Base-by-base conservation (phyloP, 1,140 invertebrate genomes). In the Neodiprion lecontei region DNA sequence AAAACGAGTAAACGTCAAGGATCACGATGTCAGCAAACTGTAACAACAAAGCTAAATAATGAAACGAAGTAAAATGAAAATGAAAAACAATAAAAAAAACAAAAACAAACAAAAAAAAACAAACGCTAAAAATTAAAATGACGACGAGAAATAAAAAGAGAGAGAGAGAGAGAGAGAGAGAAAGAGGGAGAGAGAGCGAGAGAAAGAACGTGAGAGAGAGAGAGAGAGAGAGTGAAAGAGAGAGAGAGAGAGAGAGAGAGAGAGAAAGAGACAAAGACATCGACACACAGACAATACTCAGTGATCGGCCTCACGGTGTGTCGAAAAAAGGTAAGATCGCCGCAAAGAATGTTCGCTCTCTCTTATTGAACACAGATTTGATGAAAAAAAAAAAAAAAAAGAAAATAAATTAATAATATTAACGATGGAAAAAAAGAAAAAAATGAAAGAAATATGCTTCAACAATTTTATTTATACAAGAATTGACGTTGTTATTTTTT, bases 261-360 rank as follows among this genome's bases (percentile, higher is more conserved):
- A 77, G 72, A 76, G 72, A 77, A 70, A 74, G 72, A 79, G 72
- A 79, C 75, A 77, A 70, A 75, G 75, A 78, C 78, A 75, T 76
- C 72, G 76, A 75, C 78, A 78, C 69, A 79, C 75, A 79, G 74
- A 77, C 67, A 40, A 17, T 79, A 79, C 85, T 82, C 84, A 87
- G 83, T 86, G 80, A 82, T 79, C 72, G 78, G 80, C 77, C 67
- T 72, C 76, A 81, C 80, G 83, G 10, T 11, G 83, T 86, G 84
- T 84, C 83, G 82, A 72, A 79, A 80, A 82, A 82, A 87, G 85
- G 86, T 86, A 86, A 87, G 85, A 79, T 53, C 74, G 73, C 72
- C 76, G 67, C 1, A 68, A 68, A 9, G 9, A 21, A 21, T 21
- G 17, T 11, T 28, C 69, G 14, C 47, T 10, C 69, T 71, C 48